Conservation (phyloP, 2,797 vertebrate species). For the Gadopsis marmoratus region DNA sequence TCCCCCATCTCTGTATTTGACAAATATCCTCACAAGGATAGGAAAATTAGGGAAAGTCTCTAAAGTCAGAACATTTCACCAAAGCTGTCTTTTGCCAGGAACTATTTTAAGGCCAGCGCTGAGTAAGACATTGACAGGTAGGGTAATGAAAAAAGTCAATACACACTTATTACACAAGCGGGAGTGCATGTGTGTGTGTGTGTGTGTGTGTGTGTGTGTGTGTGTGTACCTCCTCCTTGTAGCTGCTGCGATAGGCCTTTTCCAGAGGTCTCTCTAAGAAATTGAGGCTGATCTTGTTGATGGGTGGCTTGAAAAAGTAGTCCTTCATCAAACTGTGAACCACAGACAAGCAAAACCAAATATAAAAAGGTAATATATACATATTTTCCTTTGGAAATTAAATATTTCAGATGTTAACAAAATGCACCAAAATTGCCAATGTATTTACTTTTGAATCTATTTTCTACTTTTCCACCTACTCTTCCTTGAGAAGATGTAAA, state of each 20-base stretch:
- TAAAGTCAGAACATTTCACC: background rate
- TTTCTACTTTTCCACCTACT: background rate
- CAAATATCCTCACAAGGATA: background rate
- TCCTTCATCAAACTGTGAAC: constrained; percentile 94
- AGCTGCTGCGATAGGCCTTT: constrained; percentile 92
- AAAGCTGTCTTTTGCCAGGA: background rate
- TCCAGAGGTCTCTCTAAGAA: constrained; percentile 94
- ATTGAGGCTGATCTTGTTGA: constrained; percentile 97
- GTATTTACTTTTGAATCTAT: background rate
- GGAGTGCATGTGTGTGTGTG: constrained; percentile 1
- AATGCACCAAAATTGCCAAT: background rate
- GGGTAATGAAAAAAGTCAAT: background rate
- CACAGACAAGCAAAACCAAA: constrained; percentile 32
- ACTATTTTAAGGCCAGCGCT: background rate
- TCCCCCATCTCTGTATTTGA: background rate
- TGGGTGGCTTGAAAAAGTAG: constrained; percentile 99
- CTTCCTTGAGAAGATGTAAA: background rate
- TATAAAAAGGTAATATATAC: background rate
- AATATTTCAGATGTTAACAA: background rate
- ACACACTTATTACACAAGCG: background rate
- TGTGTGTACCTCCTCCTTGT: constrained; percentile 91
- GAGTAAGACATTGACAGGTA: background rate
- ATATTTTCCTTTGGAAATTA: background rate
- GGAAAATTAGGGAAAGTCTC: background rate
- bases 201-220: constrained; percentile 13